Base-by-base conservation (phyloP, 92 coral and sea anemone genomes). In the Umimayanthus kanabou region DNA sequence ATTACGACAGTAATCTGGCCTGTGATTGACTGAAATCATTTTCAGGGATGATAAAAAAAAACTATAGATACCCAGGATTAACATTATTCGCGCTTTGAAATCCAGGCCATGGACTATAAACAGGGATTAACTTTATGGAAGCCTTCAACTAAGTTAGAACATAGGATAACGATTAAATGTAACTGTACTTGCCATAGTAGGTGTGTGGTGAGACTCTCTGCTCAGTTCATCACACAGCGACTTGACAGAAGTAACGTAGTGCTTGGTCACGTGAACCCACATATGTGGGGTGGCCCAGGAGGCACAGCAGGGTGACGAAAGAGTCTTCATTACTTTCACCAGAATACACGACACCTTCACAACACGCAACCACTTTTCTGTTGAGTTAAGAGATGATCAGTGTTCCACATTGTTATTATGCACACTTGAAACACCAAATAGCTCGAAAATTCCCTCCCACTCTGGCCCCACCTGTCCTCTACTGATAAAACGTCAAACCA, bases 261-360 rank as follows among this genome's bases (percentile, higher is more conserved):
- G 94, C 85, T 88, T 94, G 72, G 89, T 91, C 80, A 94, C 92
- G 77, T 94, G 91, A n/a, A 37, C 64, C 89, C 93, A 82, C 82
- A 93, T 78, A 69, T 66, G 83, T 10, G 84, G 92, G 92, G 91
- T 88, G 90, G 85, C 91, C 95, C 94, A 94, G 37, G 90, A 75
- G 13, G 87, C 76, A 73, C 92, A 86, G 61, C 53, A 55, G 29
- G 90, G 80, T 81, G 91, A 82, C 33, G 79, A 42, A 26, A 94
- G 82, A 25, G 65, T 61, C 75, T 85, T 61, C 84, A 94, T 22
- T 49, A 90, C 90, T 72, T 91, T 77, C 55, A 88, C 72, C 15
- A 94, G 91, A 30, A 93, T 61, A 53, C 86, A 25, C 50, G 94
- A 94, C 71, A 94, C 49, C 11, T 61, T 70, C 5, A n/a, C 28